A percentile compares a stretch with the other conserved stretches of the same genome.
Evolutionary conservation across 2,888 invertebrate species (phyloP).

Genomic region (Isotomurus palustris): DNA sequence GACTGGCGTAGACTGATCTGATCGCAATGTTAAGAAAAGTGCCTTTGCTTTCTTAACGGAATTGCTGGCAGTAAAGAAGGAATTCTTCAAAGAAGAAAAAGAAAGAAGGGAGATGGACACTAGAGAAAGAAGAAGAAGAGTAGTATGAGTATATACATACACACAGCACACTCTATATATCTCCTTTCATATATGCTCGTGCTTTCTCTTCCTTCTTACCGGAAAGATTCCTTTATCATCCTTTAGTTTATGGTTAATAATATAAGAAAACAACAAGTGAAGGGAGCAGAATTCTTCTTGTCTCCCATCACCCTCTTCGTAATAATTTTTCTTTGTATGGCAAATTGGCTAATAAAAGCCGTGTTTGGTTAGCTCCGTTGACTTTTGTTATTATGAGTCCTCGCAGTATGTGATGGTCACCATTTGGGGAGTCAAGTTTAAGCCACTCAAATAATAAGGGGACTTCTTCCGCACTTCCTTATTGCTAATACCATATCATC

Average conservation of each 20-base stretch:
- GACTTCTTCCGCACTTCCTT: not conserved
- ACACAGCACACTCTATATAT: not conserved
- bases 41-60: not conserved
- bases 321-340: slow-evolving; percentile 16
- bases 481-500: not conserved
- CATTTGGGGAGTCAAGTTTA: not conserved
- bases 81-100: not conserved
- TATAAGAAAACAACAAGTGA: slow-evolving; percentile 3
- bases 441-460: not conserved
- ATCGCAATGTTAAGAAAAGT: no score
- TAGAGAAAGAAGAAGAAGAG: no score
- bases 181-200: not conserved
- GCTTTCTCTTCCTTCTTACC: not conserved
- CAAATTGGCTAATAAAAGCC: slow-evolving; percentile 15
- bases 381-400: slow-evolving; percentile 4
- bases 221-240: no score
- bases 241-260: no score
- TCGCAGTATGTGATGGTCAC: not conserved
- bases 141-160: no score
- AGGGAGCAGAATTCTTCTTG: slow-evolving; percentile 1
- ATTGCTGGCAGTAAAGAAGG: not conserved
- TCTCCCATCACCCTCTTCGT: not conserved
- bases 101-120: no score
- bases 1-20: no score
- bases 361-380: slow-evolving; percentile 8